Conservation (phyloP, 2,797 vertebrate genomes). For the Capromys pilorides region DNA sequence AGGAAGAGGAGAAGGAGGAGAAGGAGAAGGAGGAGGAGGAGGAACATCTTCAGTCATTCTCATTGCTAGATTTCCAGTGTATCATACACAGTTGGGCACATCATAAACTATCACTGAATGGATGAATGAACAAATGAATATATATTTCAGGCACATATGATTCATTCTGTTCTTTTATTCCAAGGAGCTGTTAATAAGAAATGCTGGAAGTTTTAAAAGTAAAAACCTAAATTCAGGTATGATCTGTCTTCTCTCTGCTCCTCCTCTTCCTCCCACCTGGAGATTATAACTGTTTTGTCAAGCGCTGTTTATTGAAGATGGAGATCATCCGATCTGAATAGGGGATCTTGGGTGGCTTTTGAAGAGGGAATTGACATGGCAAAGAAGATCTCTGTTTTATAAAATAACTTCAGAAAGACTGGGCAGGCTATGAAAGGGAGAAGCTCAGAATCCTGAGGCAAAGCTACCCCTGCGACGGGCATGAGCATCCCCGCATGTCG, state of each 20-base stretch:
- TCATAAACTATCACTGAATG: neutral
- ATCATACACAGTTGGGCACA: rapidly evolving
- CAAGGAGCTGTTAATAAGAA: neutral
- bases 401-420: conserved; percentile 21
- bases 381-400: neutral
- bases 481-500: neutral
- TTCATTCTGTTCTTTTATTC: neutral
- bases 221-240: conserved; percentile 5
- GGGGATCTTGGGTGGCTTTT: neutral
- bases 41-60: neutral
- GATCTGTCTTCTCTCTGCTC: neutral
- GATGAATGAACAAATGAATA: neutral
- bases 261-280: neutral
- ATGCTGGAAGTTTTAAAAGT: neutral
- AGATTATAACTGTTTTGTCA: conserved; percentile 4
- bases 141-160: neutral
- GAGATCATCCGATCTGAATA: neutral
- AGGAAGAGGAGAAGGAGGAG: too few relatives aligned
- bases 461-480: neutral
- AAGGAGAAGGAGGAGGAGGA: too few relatives aligned
- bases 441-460: neutral
- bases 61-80: neutral
- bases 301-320: neutral
- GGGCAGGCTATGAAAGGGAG: neutral
- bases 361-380: neutral